Conservation (phyloP, 2,888 invertebrate species). For the Volucella bombylans region DNA sequence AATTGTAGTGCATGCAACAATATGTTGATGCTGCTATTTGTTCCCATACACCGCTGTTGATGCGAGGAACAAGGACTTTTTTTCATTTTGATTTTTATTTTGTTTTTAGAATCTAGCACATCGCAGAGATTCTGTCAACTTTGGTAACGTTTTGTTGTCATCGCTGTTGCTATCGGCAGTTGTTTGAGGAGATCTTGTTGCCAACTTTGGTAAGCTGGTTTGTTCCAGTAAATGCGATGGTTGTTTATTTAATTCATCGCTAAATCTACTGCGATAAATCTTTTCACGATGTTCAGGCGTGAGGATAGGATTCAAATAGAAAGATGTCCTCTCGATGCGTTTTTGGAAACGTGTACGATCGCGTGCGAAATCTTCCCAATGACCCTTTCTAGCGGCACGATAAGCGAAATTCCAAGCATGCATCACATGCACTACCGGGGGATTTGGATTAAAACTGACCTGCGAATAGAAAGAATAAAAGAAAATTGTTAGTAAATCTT, state of each 20-base stretch:
- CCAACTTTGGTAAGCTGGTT: constrained; percentile 1
- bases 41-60: background rate
- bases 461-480: constrained; percentile 78
- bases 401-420: constrained; percentile 86
- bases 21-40: constrained; percentile 47
- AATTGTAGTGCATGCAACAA: constrained; percentile 54
- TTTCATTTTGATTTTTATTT: background rate
- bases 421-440: constrained; percentile 84
- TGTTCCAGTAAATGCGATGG: constrained; percentile 15
- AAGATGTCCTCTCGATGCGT: constrained; percentile 77
- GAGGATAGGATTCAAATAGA: constrained; percentile 78
- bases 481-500: background rate
- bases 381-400: constrained; percentile 84
- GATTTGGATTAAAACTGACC: constrained; percentile 85
- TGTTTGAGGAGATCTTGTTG: constrained; percentile 30
- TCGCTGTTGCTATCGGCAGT: constrained; percentile 15
- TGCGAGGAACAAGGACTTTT: constrained; percentile 6
- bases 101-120: constrained; percentile 58
- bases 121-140: constrained; percentile 43
- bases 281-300: constrained; percentile 79
- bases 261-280: constrained; percentile 79
- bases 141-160: constrained; percentile 57
- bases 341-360: constrained; percentile 82
- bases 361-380: constrained; percentile 85
- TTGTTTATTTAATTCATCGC: constrained; percentile 55